Evolutionary conservation across 2,113 vertebrate genomes (phyloP).

Genomic region (Sterna hirundo): DNA sequence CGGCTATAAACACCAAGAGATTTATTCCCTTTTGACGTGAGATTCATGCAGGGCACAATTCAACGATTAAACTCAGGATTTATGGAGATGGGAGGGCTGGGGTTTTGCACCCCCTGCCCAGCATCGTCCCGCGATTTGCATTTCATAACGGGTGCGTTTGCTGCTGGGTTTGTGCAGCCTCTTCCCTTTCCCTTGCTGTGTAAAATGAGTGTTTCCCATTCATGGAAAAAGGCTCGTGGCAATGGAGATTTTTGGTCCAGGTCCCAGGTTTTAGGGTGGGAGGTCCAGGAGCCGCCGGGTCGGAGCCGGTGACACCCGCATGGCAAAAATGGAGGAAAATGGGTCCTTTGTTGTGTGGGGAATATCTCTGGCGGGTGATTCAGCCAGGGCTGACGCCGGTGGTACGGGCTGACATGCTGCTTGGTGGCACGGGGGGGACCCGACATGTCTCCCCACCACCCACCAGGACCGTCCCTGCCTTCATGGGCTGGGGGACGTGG

Average conservation of each 20-base stretch:
- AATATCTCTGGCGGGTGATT: constrained; percentile 71
- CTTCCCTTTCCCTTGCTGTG: rapidly evolving
- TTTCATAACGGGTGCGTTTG: rapidly evolving
- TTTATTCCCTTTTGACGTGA: neutral
- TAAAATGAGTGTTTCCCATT: rapidly evolving
- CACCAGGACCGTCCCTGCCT: rapidly evolving
- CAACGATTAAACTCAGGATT: neutral
- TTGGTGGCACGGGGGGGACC: neutral
- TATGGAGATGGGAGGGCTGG: rapidly evolving
- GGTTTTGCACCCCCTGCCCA: neutral
- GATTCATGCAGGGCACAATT: neutral
- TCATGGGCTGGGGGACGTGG: rapidly evolving
- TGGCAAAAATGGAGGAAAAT: neutral
- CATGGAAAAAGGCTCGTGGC: neutral
- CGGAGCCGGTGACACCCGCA: constrained; percentile 44
- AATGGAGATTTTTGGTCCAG: neutral
- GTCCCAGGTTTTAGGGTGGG: neutral
- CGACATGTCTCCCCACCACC: rapidly evolving
- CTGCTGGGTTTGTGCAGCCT: neutral
- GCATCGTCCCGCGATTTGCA: rapidly evolving
- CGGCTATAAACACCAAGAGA: neutral
- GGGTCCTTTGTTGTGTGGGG: constrained; percentile 72
- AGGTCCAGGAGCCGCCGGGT: neutral
- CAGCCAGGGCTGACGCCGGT: constrained; percentile 36
- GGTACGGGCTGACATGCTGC: neutral